These are phyloP conservation scores for Drosophila fuyamai DNA, from an alignment of 1,140 invertebrate species.

Conservation along the genomic window DNA sequence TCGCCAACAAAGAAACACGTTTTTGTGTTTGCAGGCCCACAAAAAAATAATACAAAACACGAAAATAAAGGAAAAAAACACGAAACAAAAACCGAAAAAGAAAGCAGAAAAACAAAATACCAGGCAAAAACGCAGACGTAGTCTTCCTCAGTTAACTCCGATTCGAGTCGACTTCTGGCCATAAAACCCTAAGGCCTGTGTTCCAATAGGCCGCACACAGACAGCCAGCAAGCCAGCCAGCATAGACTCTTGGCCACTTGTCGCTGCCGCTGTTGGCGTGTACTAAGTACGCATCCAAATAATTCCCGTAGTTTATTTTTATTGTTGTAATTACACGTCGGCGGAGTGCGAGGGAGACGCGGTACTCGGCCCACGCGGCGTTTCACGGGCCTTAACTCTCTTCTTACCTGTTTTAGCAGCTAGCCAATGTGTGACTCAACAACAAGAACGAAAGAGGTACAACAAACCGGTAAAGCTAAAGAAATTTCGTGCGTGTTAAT, in stretches of 20 bases:
- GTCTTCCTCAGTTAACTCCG: slow-evolving; percentile 19
- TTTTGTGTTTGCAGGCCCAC: slow-evolving; percentile 68
- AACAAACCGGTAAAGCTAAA: slow-evolving; percentile 76
- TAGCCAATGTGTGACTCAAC: slow-evolving; percentile 44
- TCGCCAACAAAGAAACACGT: slow-evolving; percentile 69
- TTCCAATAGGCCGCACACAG: slow-evolving; percentile 77
- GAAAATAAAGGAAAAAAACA: slow-evolving; percentile 39
- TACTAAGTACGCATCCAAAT: slow-evolving; percentile 75
- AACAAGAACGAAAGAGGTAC: slow-evolving; percentile 25
- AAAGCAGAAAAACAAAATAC: slow-evolving; percentile 29
- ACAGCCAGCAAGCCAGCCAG: slow-evolving; percentile 5
- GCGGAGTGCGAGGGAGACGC: slow-evolving; percentile 5
- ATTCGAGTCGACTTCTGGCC: slow-evolving; percentile 42
- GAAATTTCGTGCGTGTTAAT: slow-evolving; percentile 76
- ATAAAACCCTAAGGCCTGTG: slow-evolving; percentile 78
- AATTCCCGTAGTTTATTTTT: slow-evolving; percentile 82
- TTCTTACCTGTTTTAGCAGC: slow-evolving; percentile 43
- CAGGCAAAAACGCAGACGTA: slow-evolving; percentile 53
- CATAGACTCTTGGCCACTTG: slow-evolving; percentile 55
- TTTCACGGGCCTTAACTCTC: slow-evolving; percentile 25
- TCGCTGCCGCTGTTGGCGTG: slow-evolving; percentile 50
- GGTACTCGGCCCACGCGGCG: slow-evolving; percentile 32
- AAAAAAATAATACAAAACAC: slow-evolving; percentile 39
- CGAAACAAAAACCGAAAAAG: slow-evolving; percentile 17
- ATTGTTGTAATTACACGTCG: slow-evolving; percentile 80